These are phyloP conservation scores for Tor tambroides DNA, from an alignment of 2,113 vertebrate genomes.

Conservation along the genomic window DNA sequence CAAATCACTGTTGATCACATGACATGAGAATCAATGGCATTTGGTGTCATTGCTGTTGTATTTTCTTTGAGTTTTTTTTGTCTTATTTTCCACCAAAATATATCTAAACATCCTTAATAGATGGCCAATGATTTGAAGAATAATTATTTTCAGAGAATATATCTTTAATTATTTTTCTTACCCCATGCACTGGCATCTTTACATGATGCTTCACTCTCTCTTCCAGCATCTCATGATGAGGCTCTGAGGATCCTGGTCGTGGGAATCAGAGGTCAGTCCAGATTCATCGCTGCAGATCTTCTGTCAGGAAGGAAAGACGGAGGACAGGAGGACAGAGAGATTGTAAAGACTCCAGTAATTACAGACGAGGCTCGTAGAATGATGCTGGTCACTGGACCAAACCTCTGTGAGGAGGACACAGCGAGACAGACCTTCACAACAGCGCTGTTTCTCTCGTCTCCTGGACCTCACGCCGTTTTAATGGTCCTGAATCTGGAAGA, in stretches of 20 bases:
- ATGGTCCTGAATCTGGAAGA: constrained; percentile 17
- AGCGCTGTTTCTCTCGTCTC: neutral
- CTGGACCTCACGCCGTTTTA: neutral
- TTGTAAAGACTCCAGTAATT: constrained; percentile 11
- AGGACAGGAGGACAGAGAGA: neutral
- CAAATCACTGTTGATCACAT: too few species aligned
- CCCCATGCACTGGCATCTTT: too few species aligned
- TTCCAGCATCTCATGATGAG: neutral
- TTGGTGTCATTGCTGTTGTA: too few species aligned
- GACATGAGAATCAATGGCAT: too few species aligned
- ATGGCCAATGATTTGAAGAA: too few species aligned
- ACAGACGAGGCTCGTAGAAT: neutral
- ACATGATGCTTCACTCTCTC: too few species aligned
- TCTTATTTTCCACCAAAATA: too few species aligned
- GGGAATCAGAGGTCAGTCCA: neutral
- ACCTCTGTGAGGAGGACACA: constrained; percentile 21
- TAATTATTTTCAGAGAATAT: neutral
- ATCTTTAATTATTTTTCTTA: too few species aligned
- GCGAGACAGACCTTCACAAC: neutral
- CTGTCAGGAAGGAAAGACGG: constrained; percentile 9
- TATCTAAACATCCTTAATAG: too few species aligned
- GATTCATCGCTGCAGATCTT: neutral
- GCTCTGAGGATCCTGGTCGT: neutral
- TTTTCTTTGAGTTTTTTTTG: too few species aligned
- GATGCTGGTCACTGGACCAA: constrained; percentile 21